Conservation (phyloP, 2,113 vertebrate genomes). For the Atrichornis clamosus region DNA sequence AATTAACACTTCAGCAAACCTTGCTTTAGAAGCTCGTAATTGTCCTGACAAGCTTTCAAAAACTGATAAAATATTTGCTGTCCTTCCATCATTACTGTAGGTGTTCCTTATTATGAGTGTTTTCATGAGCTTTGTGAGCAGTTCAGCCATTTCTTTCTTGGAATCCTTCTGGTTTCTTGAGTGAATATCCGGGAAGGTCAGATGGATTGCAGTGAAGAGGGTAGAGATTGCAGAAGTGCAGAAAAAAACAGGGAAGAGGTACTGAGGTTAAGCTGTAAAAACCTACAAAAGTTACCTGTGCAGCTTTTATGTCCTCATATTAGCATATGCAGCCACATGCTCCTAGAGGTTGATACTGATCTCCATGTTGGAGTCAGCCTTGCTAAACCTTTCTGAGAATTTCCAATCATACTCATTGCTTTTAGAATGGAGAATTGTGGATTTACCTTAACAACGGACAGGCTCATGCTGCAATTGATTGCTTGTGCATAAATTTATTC, state of each 20-base stretch:
- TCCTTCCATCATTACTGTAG: background rate
- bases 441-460: background rate
- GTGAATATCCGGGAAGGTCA: background rate
- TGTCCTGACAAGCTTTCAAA: background rate
- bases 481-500: background rate
- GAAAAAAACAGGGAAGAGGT: background rate
- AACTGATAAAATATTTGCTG: background rate
- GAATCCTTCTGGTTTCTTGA: background rate
- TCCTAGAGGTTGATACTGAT: background rate
- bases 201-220: background rate
- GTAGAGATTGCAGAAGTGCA: background rate
- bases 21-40: background rate
- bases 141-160: background rate
- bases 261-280: background rate
- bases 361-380: background rate
- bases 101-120: background rate
- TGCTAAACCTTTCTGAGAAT: background rate
- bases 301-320: background rate
- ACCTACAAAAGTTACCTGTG: fast-evolving
- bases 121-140: background rate
- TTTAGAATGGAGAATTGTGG: no score
- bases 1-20: background rate
- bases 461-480: background rate
- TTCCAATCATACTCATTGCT: background rate
- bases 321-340: background rate